Base-by-base conservation (phyloP, 2,888 invertebrate genomes). In the Ernsta delagoae region DNA sequence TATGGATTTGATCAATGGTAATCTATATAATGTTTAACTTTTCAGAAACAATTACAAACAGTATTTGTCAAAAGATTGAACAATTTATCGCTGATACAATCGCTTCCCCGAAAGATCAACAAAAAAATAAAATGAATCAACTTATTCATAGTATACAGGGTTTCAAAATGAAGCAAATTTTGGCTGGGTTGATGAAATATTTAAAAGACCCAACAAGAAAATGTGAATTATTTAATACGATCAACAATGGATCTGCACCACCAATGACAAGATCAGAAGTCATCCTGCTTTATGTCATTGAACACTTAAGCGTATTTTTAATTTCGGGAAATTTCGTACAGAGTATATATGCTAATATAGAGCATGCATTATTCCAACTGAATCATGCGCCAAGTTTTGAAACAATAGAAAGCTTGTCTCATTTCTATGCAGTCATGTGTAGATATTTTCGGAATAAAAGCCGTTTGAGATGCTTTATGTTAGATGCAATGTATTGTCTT, bases 401-500 rank as follows among this genome's bases (percentile, higher is more conserved):
- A n/a, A 78, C 79, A 3, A 82, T 92, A 50, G 92, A 92, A 74
- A 86, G 83, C 68, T 75, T 89, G 77, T 82, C 93, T 1, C 89
- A 89, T 75, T 89, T 93, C 70, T 94, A 89, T 79, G 90, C 92
- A 6, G 75, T 89, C 9, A 71, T 91, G 16, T 94, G 94, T 74
- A 83, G 87, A 74, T 85, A 85, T 73, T 84, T 82, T 62, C 78
- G 81, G 59, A 77, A 84, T 60, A 85, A 82, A 70, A 85, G 83
- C 70, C 82, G 86, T 3, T 73, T 94, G 57, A 82, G 89, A 64
- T 67, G 85, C 5, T 93, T 94, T 68, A 81, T 93, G 66, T 73
- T 93, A 57, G 90, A 93, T 75, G 91, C 92, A 3, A 88, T 94
- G 89, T 94, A 94, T 73, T 92, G 92, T 71, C 81, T 92, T 39